Conservation (phyloP, 2,113 vertebrate genomes). For the Dendrocopos noguchii region DNA sequence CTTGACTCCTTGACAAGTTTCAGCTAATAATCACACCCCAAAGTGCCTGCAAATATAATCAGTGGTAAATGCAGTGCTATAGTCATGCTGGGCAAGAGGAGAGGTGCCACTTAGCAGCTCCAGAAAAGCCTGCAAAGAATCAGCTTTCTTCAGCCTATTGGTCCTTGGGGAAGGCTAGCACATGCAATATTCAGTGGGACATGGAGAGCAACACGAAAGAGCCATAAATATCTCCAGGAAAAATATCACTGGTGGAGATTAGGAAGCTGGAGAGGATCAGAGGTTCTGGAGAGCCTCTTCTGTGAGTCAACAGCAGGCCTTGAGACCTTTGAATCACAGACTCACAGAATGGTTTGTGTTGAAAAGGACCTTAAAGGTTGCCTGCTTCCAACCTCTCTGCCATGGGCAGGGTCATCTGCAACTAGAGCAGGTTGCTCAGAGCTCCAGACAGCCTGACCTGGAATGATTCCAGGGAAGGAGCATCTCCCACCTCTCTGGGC, state of each 20-base stretch:
- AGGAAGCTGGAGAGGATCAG: background rate
- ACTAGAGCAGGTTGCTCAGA: background rate
- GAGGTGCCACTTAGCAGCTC: conserved; percentile 42
- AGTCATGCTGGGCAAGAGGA: background rate
- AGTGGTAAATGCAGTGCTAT: background rate
- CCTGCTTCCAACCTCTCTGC: background rate
- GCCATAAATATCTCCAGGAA: conserved; percentile 4
- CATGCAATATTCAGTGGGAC: conserved; percentile 64
- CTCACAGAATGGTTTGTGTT: background rate
- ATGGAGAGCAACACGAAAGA: conserved; percentile 1
- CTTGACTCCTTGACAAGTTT: background rate
- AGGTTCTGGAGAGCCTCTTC: background rate
- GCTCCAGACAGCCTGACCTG: background rate
- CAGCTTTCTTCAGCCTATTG: background rate
- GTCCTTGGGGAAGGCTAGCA: background rate
- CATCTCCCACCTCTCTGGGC: background rate
- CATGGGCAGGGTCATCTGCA: background rate
- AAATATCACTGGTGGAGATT: background rate
- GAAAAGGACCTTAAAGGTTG: background rate
- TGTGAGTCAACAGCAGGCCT: rapidly evolving
- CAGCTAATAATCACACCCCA: background rate
- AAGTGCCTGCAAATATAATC: background rate
- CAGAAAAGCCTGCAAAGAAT: background rate
- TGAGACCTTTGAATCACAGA: background rate
- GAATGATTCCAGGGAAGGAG: background rate